These are phyloP conservation scores for Zelostemma sp. DNA, from an alignment of 1,140 invertebrate species.

Conservation along the genomic window DNA sequence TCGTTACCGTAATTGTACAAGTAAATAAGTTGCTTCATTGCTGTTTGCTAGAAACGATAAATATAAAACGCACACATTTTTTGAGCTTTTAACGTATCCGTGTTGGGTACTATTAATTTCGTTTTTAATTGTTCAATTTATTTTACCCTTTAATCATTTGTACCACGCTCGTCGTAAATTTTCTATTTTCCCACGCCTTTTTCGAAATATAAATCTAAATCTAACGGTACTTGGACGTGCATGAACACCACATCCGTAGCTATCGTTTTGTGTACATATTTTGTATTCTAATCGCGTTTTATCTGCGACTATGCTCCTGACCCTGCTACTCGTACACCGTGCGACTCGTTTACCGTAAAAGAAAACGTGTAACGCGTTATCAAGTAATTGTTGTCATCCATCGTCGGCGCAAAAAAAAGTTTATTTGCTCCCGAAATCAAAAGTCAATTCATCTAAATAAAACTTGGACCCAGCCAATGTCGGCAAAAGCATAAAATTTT, in stretches of 20 bases:
- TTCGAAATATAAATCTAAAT: background rate
- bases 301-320: background rate
- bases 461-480: too few relatives aligned
- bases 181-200: too few relatives aligned
- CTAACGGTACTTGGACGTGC: background rate
- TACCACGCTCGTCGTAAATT: too few relatives aligned
- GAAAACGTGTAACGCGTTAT: constrained; percentile 16
- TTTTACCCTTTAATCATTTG: too few relatives aligned
- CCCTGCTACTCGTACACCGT: constrained; percentile 4
- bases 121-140: too few relatives aligned
- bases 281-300: constrained; percentile 4
- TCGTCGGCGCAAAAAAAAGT: background rate
- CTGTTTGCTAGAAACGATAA: too few relatives aligned
- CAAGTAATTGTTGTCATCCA: constrained; percentile 22
- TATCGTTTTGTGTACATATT: background rate
- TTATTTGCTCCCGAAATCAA: constrained; percentile 12
- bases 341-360: background rate
- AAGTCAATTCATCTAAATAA: constrained; percentile 27
- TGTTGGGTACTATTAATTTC: too few relatives aligned
- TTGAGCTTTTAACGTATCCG: too few relatives aligned
- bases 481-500: too few relatives aligned
- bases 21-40: constrained; percentile 57
- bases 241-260: background rate
- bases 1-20: constrained; percentile 54
- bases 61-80: too few relatives aligned